Evolutionary conservation across 1,140 invertebrate genomes (phyloP).

Genomic region (Maconellicoccus hirsutus): DNA sequence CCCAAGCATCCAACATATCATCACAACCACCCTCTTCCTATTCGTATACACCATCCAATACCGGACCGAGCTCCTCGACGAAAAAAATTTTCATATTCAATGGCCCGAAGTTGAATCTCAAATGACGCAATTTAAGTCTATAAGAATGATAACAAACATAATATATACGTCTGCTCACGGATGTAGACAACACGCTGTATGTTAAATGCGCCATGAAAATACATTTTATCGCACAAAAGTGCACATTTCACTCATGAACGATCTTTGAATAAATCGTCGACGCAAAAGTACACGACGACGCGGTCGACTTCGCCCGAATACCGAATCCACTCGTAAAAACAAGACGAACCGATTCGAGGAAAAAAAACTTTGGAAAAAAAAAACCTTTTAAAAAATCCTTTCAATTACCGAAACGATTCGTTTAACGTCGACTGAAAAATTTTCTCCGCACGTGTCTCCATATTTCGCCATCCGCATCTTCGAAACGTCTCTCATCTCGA

Average conservation of each 20-base stretch:
- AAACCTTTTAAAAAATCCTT: no score
- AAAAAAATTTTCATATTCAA: slow-evolving; percentile 13
- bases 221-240: slow-evolving; percentile 20
- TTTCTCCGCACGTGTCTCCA: no score
- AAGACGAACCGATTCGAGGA: background rate
- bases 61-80: no score
- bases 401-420: no score
- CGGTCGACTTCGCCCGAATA: background rate
- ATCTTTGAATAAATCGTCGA: slow-evolving; percentile 14
- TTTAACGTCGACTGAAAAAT: no score
- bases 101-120: background rate
- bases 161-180: slow-evolving; percentile 11
- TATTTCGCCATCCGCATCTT: no score
- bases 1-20: no score
- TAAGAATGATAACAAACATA: slow-evolving; percentile 15
- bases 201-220: slow-evolving; percentile 20
- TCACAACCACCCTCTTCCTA: no score
- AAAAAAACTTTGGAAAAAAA: background rate
- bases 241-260: slow-evolving; percentile 17
- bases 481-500: no score
- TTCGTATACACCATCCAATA: no score
- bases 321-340: background rate
- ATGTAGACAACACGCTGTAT: slow-evolving; percentile 12
- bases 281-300: background rate
- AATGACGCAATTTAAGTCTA: slow-evolving; percentile 15